These are phyloP conservation scores for Channallabes apus DNA, from an alignment of 2,797 vertebrate genomes.

Conservation along the genomic window DNA sequence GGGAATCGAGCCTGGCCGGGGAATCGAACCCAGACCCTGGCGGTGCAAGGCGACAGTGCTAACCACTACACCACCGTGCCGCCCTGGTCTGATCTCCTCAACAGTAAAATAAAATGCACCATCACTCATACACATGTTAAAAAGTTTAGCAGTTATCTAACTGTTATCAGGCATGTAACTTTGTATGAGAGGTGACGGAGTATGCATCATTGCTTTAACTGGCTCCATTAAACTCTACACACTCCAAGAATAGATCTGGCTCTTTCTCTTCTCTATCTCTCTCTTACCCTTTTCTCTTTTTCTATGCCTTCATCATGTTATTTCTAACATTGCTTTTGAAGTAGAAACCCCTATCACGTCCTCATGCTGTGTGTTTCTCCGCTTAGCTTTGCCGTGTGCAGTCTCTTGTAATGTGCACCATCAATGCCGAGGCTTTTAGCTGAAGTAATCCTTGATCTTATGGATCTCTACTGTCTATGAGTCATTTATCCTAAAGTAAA, in stretches of 20 bases:
- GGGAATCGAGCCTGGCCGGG: too few species aligned
- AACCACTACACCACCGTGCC: too few species aligned
- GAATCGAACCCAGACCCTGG: too few species aligned
- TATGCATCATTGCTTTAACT: constrained; percentile 46
- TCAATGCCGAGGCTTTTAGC: constrained; percentile 1
- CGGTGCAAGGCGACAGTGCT: too few species aligned
- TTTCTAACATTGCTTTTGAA: constrained; percentile 27
- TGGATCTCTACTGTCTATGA: not conserved
- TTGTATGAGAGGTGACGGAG: constrained; percentile 35
- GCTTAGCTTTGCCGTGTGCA: not conserved
- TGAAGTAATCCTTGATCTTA: not conserved
- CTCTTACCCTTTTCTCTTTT: not conserved
- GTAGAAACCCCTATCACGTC: not conserved
- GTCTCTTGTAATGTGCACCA: not conserved
- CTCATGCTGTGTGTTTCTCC: constrained; percentile 8
- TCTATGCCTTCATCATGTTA: not conserved
- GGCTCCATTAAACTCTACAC: constrained; percentile 47
- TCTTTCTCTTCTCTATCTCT: not conserved
- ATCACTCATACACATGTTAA: constrained; percentile 22
- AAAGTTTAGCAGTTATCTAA: constrained; percentile 50
- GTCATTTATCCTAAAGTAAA: not conserved
- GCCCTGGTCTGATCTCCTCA: not conserved
- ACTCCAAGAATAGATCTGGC: constrained; percentile 40
- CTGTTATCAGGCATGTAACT: constrained; percentile 28
- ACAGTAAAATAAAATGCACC: not conserved